Evolutionary conservation across 1,140 invertebrate genomes (phyloP), one percentile per base, ranked within the genome.

Genomic region (Brachionus paranguensis): DNA sequence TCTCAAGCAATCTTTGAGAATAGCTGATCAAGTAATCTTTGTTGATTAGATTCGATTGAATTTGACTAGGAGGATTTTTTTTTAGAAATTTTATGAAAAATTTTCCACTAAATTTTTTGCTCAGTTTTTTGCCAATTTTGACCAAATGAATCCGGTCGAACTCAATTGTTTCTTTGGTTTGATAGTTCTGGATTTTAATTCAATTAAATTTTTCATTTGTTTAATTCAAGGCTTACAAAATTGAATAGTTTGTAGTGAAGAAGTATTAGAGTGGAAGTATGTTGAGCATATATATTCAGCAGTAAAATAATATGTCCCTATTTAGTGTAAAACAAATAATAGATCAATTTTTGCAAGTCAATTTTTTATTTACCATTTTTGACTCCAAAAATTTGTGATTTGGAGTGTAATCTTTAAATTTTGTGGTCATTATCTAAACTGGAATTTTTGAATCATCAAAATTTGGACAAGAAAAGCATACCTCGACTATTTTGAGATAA

Each of bases 201-300:
- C 17, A 55, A 55, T 29, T 10, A 20, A 27, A 37, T 37, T 37
- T 37, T 37, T 37, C 6, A 5, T 37, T 37, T 37, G 4, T 37
- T 37, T 37, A 37, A 37, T 37, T 37, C 33, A 37, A 37, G 33
- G 33, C 33, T 37, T 81, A 81, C 78, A 81, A 81, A 81, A 68
- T 81, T 81, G 29, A 81, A 81, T 20, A 81, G 78, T 33, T 81
- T 81, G 41, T 64, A 81, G 27, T 81, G 43, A 12, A 81, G 20
- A 37, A 81, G 24, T 7, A 81, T 81, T 12, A 81, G 33, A 64
- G 12, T 45, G 24, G 41, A 64, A 7, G 78, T 81, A 17, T 81
- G 47, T 8, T 64, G 33, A 14, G 78, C 55, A 27, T 81, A 68
- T n/a, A 81, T 33, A 11, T 37, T 2, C 2, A 81, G 33, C 3